These are phyloP conservation scores for Triops longicaudatus DNA, from an alignment of 1,140 invertebrate species.

Conservation along the genomic window DNA sequence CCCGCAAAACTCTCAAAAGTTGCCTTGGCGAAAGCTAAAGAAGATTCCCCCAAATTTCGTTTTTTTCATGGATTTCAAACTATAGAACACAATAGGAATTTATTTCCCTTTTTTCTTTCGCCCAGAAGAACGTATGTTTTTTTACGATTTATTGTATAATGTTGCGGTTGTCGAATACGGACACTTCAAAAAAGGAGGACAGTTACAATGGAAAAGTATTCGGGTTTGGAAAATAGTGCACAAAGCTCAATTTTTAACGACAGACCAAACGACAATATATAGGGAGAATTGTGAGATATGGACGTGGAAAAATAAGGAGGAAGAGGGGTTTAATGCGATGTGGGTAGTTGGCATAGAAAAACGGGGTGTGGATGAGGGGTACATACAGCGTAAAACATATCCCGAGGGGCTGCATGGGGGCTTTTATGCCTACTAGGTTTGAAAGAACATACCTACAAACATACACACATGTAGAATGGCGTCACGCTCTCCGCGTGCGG, in stretches of 20 bases:
- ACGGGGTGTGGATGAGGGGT: no score
- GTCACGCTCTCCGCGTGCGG: slow-evolving; percentile 13
- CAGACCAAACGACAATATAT: background rate
- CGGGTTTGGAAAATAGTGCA: background rate
- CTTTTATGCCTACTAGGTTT: background rate
- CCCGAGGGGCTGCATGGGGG: background rate
- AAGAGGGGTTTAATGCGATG: background rate
- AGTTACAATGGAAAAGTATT: background rate
- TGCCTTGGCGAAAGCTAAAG: background rate
- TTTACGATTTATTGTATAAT: slow-evolving; percentile 2
- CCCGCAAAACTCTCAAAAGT: background rate
- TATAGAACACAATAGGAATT: background rate
- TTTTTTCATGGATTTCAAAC: background rate
- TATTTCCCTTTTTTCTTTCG: background rate
- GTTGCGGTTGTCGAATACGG: background rate
- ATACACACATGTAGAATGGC: slow-evolving; percentile 6
- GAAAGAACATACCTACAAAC: background rate
- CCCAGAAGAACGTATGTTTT: background rate
- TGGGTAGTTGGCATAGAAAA: no score
- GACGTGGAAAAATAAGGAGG: background rate
- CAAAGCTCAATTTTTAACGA: background rate
- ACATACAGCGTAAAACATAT: no score
- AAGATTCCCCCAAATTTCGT: background rate
- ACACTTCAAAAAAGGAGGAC: background rate
- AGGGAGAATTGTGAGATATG: background rate